Conservation (phyloP, 1,140 invertebrate genomes). For the Aphelenchoides besseyi region DNA sequence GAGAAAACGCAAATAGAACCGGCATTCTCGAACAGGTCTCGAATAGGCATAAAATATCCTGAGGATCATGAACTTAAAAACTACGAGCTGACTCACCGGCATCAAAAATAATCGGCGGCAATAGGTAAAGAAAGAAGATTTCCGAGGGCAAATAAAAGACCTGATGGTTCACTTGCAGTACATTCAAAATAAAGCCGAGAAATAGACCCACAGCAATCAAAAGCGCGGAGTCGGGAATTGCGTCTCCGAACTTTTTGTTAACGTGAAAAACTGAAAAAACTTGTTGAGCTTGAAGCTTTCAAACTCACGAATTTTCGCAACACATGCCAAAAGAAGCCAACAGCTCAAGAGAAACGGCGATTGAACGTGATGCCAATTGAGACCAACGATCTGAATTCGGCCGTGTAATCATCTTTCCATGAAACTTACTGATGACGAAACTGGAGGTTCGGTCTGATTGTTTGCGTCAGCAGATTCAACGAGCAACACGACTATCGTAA, state of each 20-base stretch:
- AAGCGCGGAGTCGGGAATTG: conserved; percentile 55
- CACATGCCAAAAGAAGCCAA: conserved; percentile 55
- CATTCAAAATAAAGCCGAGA: conserved; percentile 43
- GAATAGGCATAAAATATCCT: conserved; percentile 96
- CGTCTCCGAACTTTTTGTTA: conserved; percentile 51
- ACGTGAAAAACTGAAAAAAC: conserved; percentile 58
- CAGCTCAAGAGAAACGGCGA: conserved; percentile 44
- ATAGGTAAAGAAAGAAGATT: conserved; percentile 59
- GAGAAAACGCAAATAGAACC: conserved; percentile 92
- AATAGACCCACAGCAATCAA: conserved; percentile 57
- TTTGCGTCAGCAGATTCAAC: too few relatives aligned
- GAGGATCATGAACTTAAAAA: conserved; percentile 67
- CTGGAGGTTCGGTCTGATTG: too few relatives aligned
- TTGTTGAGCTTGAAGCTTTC: neutral
- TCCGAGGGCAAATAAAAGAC: conserved; percentile 49
- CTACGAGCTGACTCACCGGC: conserved; percentile 41
- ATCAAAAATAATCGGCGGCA: conserved; percentile 65
- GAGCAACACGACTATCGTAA: too few relatives aligned
- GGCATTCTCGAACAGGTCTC: conserved; percentile 88
- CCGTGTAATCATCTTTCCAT: too few relatives aligned
- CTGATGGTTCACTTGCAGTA: conserved; percentile 40
- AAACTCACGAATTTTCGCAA: conserved; percentile 57
- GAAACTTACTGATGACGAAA: too few relatives aligned
- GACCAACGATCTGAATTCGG: conserved; percentile 44
- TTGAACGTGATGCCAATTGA: conserved; percentile 50